These are phyloP conservation scores for Eulemur rubriventer DNA, from an alignment of 2,797 vertebrate species.

Conservation along the genomic window DNA sequence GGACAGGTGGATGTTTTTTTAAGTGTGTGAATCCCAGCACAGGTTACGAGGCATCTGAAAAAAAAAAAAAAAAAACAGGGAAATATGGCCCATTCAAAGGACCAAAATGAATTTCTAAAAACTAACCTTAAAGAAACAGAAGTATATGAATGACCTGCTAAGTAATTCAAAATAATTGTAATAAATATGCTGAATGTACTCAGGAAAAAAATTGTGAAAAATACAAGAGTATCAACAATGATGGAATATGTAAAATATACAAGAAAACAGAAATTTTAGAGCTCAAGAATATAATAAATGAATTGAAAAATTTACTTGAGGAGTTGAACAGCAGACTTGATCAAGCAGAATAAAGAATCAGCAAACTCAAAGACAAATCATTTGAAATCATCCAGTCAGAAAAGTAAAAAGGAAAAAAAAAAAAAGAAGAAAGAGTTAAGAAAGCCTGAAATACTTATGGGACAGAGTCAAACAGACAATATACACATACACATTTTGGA, in stretches of 20 bases:
- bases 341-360: neutral
- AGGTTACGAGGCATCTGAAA: neutral
- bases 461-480: neutral
- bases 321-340: too few species aligned
- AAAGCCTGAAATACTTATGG: too few species aligned
- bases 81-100: neutral
- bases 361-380: neutral
- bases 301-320: neutral
- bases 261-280: neutral
- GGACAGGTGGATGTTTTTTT: neutral
- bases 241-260: neutral
- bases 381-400: neutral
- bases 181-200: neutral
- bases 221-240: neutral
- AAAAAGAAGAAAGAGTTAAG: too few species aligned
- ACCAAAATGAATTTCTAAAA: neutral
- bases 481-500: neutral
- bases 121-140: neutral
- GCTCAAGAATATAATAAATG: neutral
- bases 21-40: neutral
- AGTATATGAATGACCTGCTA: neutral
- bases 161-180: neutral
- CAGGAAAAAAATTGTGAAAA: neutral
- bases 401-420: neutral
- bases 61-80: neutral